A percentile compares a stretch with the other conserved stretches of the same genome.
phyloP scores from a whole-genome alignment of 2,113 vertebrate genomes.

The Scomber japonicus region DNA sequence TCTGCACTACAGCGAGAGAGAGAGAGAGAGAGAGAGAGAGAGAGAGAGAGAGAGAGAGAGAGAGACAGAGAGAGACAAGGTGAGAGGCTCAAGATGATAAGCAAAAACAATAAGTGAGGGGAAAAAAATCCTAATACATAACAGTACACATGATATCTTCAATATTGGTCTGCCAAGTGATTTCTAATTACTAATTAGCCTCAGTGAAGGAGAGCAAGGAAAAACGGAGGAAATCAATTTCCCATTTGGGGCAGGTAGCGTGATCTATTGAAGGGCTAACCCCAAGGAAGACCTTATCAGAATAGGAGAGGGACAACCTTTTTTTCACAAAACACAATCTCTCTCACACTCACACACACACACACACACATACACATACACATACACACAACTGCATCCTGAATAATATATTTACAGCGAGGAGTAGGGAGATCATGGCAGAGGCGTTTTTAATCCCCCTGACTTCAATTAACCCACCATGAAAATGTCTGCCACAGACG shows the following conservation, averaged over 20 bases:
- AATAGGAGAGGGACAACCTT: conserved; percentile 40
- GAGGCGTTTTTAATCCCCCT: conserved; percentile 68
- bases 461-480: conserved; percentile 79
- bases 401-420: conserved; percentile 59
- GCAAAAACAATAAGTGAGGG: conserved; percentile 18
- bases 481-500: conserved; percentile 59
- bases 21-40: conserved; percentile 13
- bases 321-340: conserved; percentile 20
- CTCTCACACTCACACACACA: not conserved
- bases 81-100: conserved; percentile 22
- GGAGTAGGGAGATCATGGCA: conserved; percentile 61
- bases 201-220: conserved; percentile 49
- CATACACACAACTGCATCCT: conserved; percentile 22
- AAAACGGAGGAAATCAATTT: conserved; percentile 77
- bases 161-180: conserved; percentile 53
- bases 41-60: conserved; percentile 15
- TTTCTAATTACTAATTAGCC: conserved; percentile 81
- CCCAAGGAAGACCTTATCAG: conserved; percentile 68
- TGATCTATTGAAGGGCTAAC: conserved; percentile 74
- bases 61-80: conserved; percentile 27
- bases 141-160: conserved; percentile 31
- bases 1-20: conserved; percentile 39
- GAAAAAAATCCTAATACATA: conserved; percentile 21
- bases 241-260: conserved; percentile 73
- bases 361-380: conserved; percentile 2